Evolutionary conservation across 2,113 vertebrate genomes (phyloP).

Genomic region (Eira barbara): DNA sequence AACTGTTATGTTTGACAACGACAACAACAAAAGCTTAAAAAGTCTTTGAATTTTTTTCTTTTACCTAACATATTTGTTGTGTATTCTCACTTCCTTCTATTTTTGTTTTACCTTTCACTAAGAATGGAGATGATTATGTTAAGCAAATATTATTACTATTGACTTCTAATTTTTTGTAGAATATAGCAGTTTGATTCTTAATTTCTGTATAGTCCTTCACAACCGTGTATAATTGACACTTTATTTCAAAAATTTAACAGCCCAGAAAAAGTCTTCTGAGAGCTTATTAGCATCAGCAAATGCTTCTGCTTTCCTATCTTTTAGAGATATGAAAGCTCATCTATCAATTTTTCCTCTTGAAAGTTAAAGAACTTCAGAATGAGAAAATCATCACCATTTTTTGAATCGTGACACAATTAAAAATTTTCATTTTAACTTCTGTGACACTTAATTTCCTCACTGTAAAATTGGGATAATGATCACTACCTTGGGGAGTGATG

Average conservation of each 20-base stretch:
- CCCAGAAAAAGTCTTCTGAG: background rate
- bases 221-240: background rate
- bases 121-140: background rate
- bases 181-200: background rate
- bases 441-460: background rate
- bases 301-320: background rate
- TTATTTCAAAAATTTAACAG: conserved; percentile 16
- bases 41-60: background rate
- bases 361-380: background rate
- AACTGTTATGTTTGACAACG: background rate
- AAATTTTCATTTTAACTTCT: background rate
- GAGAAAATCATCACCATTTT: background rate
- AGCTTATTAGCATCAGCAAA: background rate
- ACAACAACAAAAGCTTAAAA: background rate
- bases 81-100: background rate
- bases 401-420: background rate
- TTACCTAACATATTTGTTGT: background rate
- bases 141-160: background rate
- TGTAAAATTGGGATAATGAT: background rate
- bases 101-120: background rate
- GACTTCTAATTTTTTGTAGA: conserved; percentile 12
- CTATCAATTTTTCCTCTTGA: background rate
- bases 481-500: background rate
- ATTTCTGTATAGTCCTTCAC: background rate
- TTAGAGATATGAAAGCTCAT: background rate